Base-by-base conservation (phyloP, 1,140 invertebrate genomes). In the Cyclina sinensis region DNA sequence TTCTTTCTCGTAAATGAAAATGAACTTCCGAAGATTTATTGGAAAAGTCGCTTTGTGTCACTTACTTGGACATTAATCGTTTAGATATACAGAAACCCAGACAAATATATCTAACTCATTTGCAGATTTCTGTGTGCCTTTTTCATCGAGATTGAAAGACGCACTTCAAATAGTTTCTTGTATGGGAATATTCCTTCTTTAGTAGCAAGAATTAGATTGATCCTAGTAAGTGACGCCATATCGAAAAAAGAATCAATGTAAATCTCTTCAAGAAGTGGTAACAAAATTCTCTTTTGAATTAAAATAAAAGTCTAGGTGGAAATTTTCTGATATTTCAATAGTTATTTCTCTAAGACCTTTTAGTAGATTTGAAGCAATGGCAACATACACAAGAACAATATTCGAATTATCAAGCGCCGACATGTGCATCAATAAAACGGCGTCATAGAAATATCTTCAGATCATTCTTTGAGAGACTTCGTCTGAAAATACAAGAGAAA, bases 81-180 rank as follows among this genome's bases (percentile, higher is more conserved):
- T 14, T n/a, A 70, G 21, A 21, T 70, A n/a, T 70, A 70, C 32
- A 4, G 37, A 37, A 62, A 27, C 57, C 65, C 65, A 70, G 65
- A 70, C 65, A 48, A 76, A 76, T 76, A 18, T 76, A 24, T 43
- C 73, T 9, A 51, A 76, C 73, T 76, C 73, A 51, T 76, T 46
- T 76, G 43, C 73, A 48, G 73, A 76, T 76, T 46, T 76, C 73
- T 76, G 73, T 76, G 46, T 76, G 73, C 73, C 11, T 51, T 76
- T 48, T 76, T 76, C 73, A 76, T 48, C 46, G 48, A 48, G 24
- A 76, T n/a, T 48, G 73, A 76, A 76, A 37, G 43, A 76, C 73
- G 0, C 43, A 37, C 65, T 39, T 76, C 46, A 30, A 24, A 51
- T 27, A 76, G 43, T 48, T 51, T 27, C n/a, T 48, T 76, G 73